These are phyloP conservation scores for Meteorus sp. DNA, from an alignment of 1,140 invertebrate genomes.

Conservation along the genomic window DNA sequence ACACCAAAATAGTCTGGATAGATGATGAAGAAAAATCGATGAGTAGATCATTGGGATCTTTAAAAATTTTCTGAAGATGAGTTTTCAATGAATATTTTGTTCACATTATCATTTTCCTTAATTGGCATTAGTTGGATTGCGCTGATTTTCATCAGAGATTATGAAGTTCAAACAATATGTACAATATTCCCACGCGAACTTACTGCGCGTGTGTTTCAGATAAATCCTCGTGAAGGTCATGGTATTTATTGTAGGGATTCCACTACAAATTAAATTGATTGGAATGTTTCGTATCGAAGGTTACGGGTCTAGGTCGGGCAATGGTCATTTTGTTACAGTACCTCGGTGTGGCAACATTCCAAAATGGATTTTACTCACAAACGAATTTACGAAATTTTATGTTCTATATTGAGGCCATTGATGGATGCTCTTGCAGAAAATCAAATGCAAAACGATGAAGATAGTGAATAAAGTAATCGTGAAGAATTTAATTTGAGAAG, in stretches of 20 bases:
- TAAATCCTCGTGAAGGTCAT: background rate
- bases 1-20: too few species aligned
- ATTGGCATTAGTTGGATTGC: too few species aligned
- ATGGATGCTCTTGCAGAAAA: conserved; percentile 10
- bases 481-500: conserved; percentile 9
- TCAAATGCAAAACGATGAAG: conserved; percentile 13
- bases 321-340: conserved; percentile 37
- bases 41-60: too few species aligned
- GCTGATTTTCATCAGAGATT: background rate
- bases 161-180: background rate
- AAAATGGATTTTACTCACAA: conserved; percentile 49
- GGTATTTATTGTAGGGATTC: background rate
- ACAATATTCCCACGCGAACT: background rate
- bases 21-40: too few species aligned
- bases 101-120: too few species aligned
- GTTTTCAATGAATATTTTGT: too few species aligned
- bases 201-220: background rate
- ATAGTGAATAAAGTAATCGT: conserved; percentile 19
- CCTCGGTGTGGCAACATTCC: conserved; percentile 21
- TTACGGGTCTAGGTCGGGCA: conserved; percentile 34
- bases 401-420: conserved; percentile 38
- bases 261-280: conserved; percentile 18
- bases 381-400: conserved; percentile 42
- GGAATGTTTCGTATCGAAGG: conserved; percentile 43
- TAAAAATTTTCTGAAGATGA: too few species aligned